Percentiles rank a stretch among this genome's conserved stretches.
Conservation (phyloP, 2,113 vertebrate species). For the Oxyruncus cristatus region DNA sequence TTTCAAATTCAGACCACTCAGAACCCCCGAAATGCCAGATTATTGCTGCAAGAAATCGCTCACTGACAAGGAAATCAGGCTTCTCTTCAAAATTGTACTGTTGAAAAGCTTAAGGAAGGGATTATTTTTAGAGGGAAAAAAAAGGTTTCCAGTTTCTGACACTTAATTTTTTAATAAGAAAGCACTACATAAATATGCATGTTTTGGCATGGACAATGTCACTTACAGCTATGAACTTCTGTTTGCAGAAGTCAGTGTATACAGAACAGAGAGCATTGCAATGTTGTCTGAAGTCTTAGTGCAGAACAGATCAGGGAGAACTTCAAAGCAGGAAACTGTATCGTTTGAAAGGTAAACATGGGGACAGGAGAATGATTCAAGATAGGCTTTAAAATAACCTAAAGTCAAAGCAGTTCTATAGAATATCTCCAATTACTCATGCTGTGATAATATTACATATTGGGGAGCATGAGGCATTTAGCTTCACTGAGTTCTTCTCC, state of each 20-base stretch:
- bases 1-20: background rate
- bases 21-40: background rate
- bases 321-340: background rate
- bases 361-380: background rate
- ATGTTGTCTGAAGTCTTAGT: background rate
- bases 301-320: background rate
- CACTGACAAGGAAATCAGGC: background rate
- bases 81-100: background rate
- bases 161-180: background rate
- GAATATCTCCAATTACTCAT: conserved; percentile 38
- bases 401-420: conserved; percentile 20
- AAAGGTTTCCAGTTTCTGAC: background rate
- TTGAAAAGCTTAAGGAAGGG: background rate
- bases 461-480: conserved; percentile 1
- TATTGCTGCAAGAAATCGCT: background rate
- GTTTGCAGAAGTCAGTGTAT: background rate
- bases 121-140: background rate
- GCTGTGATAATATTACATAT: conserved; percentile 55
- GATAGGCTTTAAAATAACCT: conserved; percentile 41
- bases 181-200: background rate
- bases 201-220: background rate
- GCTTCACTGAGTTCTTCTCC: conserved; percentile 22
- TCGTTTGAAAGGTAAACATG: background rate
- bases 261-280: background rate
- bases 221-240: background rate